A percentile compares a stretch with the other conserved stretches of the same genome.
These are phyloP conservation scores for Borostomias antarcticus DNA, from an alignment of 2,797 vertebrate species.

Conservation along the genomic window DNA sequence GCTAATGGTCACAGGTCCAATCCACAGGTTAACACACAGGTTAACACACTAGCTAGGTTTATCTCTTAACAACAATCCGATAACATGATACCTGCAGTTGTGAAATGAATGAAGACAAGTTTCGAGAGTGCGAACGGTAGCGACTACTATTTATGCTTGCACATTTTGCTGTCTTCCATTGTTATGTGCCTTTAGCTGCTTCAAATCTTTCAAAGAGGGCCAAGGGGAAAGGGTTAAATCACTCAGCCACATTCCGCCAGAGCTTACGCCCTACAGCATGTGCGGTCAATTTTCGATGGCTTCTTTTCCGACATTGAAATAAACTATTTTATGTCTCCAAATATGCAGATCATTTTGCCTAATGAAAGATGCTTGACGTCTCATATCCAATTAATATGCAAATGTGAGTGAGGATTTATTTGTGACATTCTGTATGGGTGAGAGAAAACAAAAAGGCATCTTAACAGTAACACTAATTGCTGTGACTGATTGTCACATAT, in stretches of 20 bases:
- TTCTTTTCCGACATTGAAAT: constrained; percentile 99
- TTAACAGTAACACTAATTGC: constrained; percentile 99
- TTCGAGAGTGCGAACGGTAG: constrained; percentile 26
- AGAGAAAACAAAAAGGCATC: constrained; percentile 99
- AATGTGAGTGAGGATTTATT: constrained; percentile 99
- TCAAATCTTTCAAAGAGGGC: constrained; percentile 59
- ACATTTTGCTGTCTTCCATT: constrained; percentile 58
- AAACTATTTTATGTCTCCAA: constrained; percentile 99
- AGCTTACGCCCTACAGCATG: constrained; percentile 79
- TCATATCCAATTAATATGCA: constrained; percentile 99
- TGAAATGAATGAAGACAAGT: constrained; percentile 26
- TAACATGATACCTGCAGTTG: constrained; percentile 15
- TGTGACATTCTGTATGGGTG: constrained; percentile 99
- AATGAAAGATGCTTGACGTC: constrained; percentile 99
- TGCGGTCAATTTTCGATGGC: constrained; percentile 94
- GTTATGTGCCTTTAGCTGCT: constrained; percentile 65
- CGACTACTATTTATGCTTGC: constrained; percentile 49
- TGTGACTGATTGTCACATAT: constrained; percentile 99
- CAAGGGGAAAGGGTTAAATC: constrained; percentile 77
- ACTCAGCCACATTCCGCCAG: constrained; percentile 67
- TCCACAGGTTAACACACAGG: too few relatives aligned
- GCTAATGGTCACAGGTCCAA: too few relatives aligned
- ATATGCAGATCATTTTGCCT: constrained; percentile 99
- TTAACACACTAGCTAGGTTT: constrained; percentile 25
- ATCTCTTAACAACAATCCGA: background rate